These are phyloP conservation scores for Macrophya annulata DNA, from an alignment of 2,888 invertebrate species.

Conservation along the genomic window DNA sequence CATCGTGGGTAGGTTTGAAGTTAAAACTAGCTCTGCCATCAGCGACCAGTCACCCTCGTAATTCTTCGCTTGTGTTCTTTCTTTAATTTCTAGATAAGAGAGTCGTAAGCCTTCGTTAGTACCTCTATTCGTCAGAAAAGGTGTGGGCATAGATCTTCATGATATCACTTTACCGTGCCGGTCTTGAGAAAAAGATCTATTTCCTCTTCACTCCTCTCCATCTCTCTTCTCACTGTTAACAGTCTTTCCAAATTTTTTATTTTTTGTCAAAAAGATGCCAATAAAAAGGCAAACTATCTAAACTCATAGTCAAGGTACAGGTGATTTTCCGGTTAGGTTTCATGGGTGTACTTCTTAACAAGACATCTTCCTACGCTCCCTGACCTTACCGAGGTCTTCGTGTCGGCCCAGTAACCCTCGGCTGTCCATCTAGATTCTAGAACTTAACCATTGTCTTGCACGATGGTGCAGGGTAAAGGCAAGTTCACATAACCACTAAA, in stretches of 20 bases:
- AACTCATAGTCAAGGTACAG: conserved; percentile 53
- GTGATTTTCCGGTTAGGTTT: conserved; percentile 53
- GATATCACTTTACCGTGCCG: conserved; percentile 65
- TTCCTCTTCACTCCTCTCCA: neutral
- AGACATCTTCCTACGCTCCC: conserved; percentile 65
- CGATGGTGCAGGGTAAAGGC: neutral
- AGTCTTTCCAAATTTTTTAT: neutral
- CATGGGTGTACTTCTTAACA: conserved; percentile 64
- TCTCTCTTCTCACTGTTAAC: neutral
- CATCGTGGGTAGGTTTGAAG: conserved; percentile 29
- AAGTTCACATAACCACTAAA: neutral
- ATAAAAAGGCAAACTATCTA: conserved; percentile 11
- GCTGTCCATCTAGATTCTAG: conserved; percentile 29
- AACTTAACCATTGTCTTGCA: neutral
- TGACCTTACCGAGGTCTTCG: conserved; percentile 55
- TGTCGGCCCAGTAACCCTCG: conserved; percentile 62
- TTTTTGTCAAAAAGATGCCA: neutral
- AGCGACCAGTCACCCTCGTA: conserved; percentile 45
- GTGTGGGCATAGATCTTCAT: conserved; percentile 52
- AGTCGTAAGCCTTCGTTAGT: conserved; percentile 31
- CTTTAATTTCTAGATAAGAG: conserved; percentile 45
- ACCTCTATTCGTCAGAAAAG: conserved; percentile 41
- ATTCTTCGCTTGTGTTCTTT: conserved; percentile 14
- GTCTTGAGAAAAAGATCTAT: conserved; percentile 65
- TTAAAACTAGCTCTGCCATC: neutral